Percentiles rank a stretch among this genome's conserved stretches.
phyloP scores from a whole-genome alignment of 2,113 vertebrate genomes.

The Amblyopsis rosae region DNA sequence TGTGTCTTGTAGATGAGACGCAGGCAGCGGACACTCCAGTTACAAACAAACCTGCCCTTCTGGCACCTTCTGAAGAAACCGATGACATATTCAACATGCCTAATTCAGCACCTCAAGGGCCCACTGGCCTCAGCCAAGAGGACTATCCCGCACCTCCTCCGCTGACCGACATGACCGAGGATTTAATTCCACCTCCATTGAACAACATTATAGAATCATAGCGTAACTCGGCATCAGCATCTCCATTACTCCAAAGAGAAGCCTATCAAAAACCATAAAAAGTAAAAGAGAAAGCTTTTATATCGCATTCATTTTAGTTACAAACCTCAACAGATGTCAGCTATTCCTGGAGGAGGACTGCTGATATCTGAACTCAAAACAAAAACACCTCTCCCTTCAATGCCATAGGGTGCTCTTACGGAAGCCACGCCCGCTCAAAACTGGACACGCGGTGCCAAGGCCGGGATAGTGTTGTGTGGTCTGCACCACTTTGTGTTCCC shows the following conservation, averaged over 20 bases:
- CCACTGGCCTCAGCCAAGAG: slow-evolving; percentile 2
- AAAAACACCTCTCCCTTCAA: no score
- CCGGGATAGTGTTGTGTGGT: no score
- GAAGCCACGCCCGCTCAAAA: no score
- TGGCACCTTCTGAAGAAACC: neutral
- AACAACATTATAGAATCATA: slow-evolving; percentile 4
- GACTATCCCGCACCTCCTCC: neutral
- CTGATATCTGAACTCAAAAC: no score
- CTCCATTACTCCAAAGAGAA: neutral
- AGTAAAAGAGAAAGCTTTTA: no score
- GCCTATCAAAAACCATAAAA: no score
- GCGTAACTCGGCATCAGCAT: neutral
- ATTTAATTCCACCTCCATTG: neutral
- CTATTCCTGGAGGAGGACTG: no score
- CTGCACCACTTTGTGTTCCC: no score
- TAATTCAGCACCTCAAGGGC: neutral
- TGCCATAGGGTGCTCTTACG: no score
- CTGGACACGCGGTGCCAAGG: no score
- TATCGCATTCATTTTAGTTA: no score
- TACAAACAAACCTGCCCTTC: neutral
- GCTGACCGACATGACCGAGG: neutral
- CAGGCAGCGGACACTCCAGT: neutral
- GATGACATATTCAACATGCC: neutral
- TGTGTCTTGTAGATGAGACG: neutral
- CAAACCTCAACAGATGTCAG: no score